Base-by-base conservation (phyloP, 1,140 invertebrate species). In the Antheraea mylitta region DNA sequence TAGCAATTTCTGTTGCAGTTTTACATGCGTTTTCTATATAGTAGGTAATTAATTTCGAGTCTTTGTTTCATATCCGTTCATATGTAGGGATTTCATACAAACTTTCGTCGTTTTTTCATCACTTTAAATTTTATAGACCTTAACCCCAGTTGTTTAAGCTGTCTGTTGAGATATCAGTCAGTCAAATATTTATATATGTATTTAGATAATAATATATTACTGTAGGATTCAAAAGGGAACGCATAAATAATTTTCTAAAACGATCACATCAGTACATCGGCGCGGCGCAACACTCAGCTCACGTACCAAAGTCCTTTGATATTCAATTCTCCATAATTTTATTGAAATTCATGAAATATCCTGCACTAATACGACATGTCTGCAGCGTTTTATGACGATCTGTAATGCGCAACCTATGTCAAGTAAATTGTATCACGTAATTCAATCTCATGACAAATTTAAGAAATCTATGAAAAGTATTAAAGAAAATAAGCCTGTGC, bases 191-290 rank as follows among this genome's bases (percentile, higher is more conserved):
- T 4, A 2, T 30, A 30, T 30, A 30, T 30, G 22, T 30, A 30
- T 30, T 2, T 30, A 30, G 22, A 53, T 53, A 16, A 13, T 53
- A 53, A 16, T 53, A 16, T 53, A 16, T 53, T 6, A 53, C 16
- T 11, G 16, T n/a, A 53, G 45, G 16, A 53, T 53, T 16, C 11
- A 53, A 53, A 53, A 13, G 22, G 59, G 19, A 30, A 37, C 61
- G 22, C 59, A 68, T 68, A 66, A 67, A 67, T 69, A 64, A 73
- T 69, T 73, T 69, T 69, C 71, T 73, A 66, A 73, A 73, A 67
- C 68, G 68, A 68, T 53, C 60, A 42, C 42, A 45, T 63, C 38
- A 48, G 42, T 7, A 11, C 64, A n/a, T 13, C 5, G 16, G 9
- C 16, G 11, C 2, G 45, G 9, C 16, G 45, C 11, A 13, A 13